Percentiles rank a stretch among this genome's conserved stretches.
These are phyloP conservation scores for Argyrosomus regius DNA, from an alignment of 2,797 vertebrate genomes.

Conservation along the genomic window DNA sequence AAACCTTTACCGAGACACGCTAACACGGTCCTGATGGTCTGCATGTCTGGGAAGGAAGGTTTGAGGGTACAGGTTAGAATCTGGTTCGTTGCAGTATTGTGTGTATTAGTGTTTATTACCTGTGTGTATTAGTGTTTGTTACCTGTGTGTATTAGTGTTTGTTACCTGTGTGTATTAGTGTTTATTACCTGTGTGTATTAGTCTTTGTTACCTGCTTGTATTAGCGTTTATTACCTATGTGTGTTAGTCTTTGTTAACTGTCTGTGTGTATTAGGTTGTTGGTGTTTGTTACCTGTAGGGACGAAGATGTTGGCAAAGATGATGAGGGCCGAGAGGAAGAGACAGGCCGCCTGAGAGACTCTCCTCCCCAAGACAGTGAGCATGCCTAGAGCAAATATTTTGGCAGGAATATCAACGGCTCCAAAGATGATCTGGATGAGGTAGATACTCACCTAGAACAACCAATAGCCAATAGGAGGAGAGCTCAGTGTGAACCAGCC, in stretches of 20 bases:
- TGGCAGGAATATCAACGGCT: conserved; percentile 84
- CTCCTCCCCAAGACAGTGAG: conserved; percentile 83
- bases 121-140: too few species aligned
- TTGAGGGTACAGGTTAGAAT: too few species aligned
- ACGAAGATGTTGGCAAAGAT: conserved; percentile 86
- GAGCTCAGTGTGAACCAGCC: not conserved
- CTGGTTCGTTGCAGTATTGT: too few species aligned
- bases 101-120: too few species aligned
- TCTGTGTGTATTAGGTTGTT: not conserved
- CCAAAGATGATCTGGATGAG: conserved; percentile 88
- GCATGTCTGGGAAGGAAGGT: conserved; percentile 79
- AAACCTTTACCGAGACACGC: conserved; percentile 90
- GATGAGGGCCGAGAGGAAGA: conserved; percentile 79
- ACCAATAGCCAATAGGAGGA: conserved; percentile 13
- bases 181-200: conserved; percentile 6
- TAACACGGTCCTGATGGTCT: conserved; percentile 80
- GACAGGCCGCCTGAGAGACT: conserved; percentile 77
- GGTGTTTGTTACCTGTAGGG: conserved; percentile 76
- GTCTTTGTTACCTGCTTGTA: conserved; percentile 1
- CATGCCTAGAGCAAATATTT: conserved; percentile 78
- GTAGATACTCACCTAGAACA: conserved; percentile 83
- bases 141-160: too few species aligned
- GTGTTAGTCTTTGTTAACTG: not conserved
- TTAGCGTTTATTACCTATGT: not conserved
- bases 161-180: too few species aligned